These are phyloP conservation scores for Syrmaticus mikado DNA, from an alignment of 2,113 vertebrate species.

Conservation along the genomic window DNA sequence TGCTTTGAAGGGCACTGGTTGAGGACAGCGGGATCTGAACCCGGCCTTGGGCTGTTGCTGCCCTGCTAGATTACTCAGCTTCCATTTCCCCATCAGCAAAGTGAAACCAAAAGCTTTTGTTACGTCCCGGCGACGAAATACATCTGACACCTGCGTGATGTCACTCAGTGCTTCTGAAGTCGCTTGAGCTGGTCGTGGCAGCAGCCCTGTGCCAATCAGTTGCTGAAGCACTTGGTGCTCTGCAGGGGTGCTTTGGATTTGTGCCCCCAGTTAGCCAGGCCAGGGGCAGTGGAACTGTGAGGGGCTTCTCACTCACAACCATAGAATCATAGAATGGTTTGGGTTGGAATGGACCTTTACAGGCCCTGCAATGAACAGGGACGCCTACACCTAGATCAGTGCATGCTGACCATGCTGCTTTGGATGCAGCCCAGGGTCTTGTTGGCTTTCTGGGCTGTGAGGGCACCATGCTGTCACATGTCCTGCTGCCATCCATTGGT, in stretches of 20 bases:
- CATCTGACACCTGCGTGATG: background rate
- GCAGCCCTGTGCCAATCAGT: background rate
- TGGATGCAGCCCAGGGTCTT: too few relatives aligned
- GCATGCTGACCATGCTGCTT: too few relatives aligned
- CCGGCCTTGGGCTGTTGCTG: background rate
- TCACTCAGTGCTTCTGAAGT: background rate
- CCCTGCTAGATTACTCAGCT: slow-evolving; percentile 8
- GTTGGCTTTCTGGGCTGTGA: too few relatives aligned
- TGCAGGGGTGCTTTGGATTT: background rate
- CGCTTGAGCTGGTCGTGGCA: background rate
- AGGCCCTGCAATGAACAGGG: too few relatives aligned
- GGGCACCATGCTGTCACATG: too few relatives aligned
- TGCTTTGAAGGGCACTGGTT: background rate
- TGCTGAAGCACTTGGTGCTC: background rate
- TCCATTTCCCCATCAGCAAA: slow-evolving; percentile 33
- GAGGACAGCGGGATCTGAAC: background rate
- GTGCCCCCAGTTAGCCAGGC: background rate
- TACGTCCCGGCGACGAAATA: background rate
- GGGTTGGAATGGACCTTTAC: too few relatives aligned
- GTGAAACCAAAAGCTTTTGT: slow-evolving; percentile 40
- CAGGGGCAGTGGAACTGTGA: background rate
- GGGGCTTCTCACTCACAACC: background rate
- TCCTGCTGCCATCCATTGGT: too few relatives aligned
- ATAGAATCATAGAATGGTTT: too few relatives aligned
- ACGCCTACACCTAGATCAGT: too few relatives aligned